Evolutionary conservation across 2,888 invertebrate species (phyloP).

Genomic region (Tachystola acroxantha): DNA sequence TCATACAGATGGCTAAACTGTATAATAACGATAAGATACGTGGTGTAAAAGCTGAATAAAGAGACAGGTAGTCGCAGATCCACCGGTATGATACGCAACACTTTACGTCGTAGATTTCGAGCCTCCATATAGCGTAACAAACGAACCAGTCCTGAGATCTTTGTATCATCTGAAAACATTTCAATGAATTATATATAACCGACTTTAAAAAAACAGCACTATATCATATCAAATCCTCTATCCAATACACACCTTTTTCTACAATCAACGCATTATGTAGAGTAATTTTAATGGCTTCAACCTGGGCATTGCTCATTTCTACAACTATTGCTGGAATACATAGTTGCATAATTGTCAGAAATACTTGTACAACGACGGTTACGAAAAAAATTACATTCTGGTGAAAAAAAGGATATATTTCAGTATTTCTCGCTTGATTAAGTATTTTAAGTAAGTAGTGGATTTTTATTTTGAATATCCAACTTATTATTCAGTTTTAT

Average conservation of each 20-base stretch:
- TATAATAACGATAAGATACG: constrained; percentile 7
- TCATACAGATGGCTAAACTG: constrained; percentile 8
- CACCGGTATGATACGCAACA: constrained; percentile 5
- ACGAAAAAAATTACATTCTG: constrained; percentile 2
- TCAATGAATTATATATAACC: not conserved
- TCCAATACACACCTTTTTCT: not conserved
- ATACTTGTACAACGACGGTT: not conserved
- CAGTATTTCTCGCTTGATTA: no score
- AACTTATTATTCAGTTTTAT: no score
- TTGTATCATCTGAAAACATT: not conserved
- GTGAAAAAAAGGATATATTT: not conserved
- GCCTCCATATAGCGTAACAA: constrained; percentile 2
- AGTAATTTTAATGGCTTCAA: not conserved
- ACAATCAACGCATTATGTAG: not conserved
- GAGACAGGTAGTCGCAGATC: constrained; percentile 4
- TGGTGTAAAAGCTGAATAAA: constrained; percentile 7
- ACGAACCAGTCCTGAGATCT: not conserved
- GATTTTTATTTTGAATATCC: not conserved
- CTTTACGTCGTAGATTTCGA: not conserved
- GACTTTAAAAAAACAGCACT: no score
- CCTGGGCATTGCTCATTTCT: not conserved
- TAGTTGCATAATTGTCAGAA: not conserved
- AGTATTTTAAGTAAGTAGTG: no score
- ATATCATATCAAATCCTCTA: no score
- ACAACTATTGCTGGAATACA: not conserved